Evolutionary conservation across 2,888 invertebrate genomes (phyloP), one percentile per base, ranked within the genome.

Genomic region (Coleophora deauratella): DNA sequence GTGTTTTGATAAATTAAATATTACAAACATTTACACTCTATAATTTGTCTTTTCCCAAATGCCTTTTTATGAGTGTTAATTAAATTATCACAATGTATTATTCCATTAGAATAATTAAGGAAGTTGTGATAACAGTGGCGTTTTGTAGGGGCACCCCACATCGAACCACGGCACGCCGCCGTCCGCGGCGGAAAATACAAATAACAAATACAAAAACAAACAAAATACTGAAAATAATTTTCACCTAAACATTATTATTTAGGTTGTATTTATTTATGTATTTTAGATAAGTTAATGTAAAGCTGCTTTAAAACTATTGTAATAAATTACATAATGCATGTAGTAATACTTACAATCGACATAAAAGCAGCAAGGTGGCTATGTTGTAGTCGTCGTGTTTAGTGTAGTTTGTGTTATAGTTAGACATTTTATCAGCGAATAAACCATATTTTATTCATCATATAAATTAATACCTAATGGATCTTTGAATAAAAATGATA

Each of bases 31-130:
- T 21, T 31, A 31, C 31, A 10, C 31, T 47, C 45, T 49, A 47
- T 49, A 47, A 51, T 50, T 43, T 44, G 46, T 44, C 44, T 51
- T 51, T 53, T 11, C 55, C 56, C 50, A 56, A 60, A 56, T 57
- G 58, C 52, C 58, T 55, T 60, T 45, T 63, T 59, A 62, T 55
- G 62, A 61, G 57, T 57, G 55, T 58, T 64, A 67, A 74, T 73
- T 62, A 54, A 65, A 63, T 71, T 69, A 75, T 67, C 62, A 62
- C 56, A 56, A 66, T 62, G 58, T 63, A 63, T 66, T 62, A 66
- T 59, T 62, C 67, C 66, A 72, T 73, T 75, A 71, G 47, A 59
- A 53, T 68, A 65, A 72, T 74, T 62, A 71, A 63, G 55, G 42
- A 63, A 67, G 56, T 66, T 69, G 52, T 51, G 56, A 59, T 54